Evolutionary conservation across 2,797 vertebrate genomes (phyloP), one percentile per base, ranked within the genome.

Genomic region (Pseudochromis fuscus): DNA sequence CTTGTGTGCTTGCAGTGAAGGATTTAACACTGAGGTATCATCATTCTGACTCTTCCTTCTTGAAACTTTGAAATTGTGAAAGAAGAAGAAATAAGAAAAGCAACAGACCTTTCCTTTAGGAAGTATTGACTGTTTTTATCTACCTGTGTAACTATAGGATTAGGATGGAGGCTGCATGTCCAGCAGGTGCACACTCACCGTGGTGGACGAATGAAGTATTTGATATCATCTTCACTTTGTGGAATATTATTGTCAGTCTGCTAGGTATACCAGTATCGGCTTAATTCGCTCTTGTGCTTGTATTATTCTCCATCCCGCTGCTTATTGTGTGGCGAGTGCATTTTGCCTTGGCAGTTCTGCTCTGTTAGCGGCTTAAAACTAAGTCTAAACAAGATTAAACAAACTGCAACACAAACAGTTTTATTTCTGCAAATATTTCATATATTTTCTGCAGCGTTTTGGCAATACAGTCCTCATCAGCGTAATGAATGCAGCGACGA

Each of bases 401-500:
- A 62, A 70, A 75, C 50, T n/a, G 30, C 42, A 50, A 75, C 11
- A 72, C 64, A 72, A 67, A 63, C 5, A 13, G 12, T 16, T 46
- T 48, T 44, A 35, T 71, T 56, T 35, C 40, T 42, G 4, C 37
- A 59, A 44, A 51, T 62, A 49, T 76, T 75, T 50, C 10, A 18
- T 30, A 40, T 44, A 59, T 51, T 67, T 55, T 44, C 33, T 2
- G 35, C 40, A 49, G 33, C 1, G 35, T 60, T 64, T 67, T 57
- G 55, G 35, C 40, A 69, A 57, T 2, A 7, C 25, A 45, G 56
- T 19, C 13, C 52, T 68, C 30, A 33, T 70, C 30, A 50, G 68
- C 49, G 65, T 69, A 75, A 76, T 64, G 57, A 82, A 45, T 59
- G 28, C 45, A 8, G 31, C n/a, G 30, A 71, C 55, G 38, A 75